A percentile compares a stretch with the other conserved stretches of the same genome.
These are phyloP conservation scores for Pristiophorus japonicus DNA, from an alignment of 2,113 vertebrate species.

Conservation along the genomic window DNA sequence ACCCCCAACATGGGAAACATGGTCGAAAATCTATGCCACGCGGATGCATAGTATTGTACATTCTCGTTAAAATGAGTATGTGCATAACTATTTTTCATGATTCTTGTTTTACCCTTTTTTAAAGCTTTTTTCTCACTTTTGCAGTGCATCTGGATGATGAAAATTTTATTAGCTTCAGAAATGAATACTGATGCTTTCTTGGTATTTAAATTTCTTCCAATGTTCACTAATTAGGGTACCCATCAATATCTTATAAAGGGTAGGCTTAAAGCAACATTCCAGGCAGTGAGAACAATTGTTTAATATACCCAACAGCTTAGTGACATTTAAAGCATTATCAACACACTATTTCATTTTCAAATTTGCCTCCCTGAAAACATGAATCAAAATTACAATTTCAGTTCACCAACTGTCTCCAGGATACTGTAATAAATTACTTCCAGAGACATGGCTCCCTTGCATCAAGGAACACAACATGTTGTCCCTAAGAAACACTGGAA, in stretches of 20 bases:
- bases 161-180: not conserved
- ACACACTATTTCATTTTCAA: not conserved
- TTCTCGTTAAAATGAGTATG: not conserved
- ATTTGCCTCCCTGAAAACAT: not conserved
- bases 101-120: not conserved
- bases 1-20: not conserved
- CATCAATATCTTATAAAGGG: not conserved
- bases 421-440: slow-evolving; percentile 14
- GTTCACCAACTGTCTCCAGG: not conserved
- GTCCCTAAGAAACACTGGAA: not conserved
- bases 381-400: slow-evolving; percentile 16
- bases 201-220: not conserved
- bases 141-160: not conserved
- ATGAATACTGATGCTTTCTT: not conserved
- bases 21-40: not conserved
- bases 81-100: not conserved
- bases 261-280: not conserved
- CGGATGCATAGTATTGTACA: not conserved
- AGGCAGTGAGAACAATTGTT: not conserved
- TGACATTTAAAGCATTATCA: not conserved
- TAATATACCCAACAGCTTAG: not conserved
- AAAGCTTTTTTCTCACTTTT: not conserved
- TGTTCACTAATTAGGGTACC: not conserved
- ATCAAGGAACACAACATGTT: not conserved
- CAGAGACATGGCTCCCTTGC: slow-evolving; percentile 5